Conservation (phyloP, 2,888 invertebrate species). For the Clostera curtula region DNA sequence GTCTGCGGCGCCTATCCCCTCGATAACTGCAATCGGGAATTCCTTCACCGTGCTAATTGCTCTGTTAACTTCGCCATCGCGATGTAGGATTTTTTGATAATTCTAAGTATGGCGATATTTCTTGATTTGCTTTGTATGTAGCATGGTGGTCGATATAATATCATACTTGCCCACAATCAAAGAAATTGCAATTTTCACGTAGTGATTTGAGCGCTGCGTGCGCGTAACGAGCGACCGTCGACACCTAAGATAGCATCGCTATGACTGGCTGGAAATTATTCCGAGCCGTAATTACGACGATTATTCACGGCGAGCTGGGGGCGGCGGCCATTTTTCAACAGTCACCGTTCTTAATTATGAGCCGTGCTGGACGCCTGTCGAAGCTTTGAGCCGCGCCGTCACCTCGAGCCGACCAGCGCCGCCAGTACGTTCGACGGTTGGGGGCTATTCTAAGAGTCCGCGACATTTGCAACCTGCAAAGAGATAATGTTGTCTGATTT, state of each 20-base stretch:
- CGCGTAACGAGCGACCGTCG: slow-evolving; percentile 72
- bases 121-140: too few relatives aligned
- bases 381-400: slow-evolving; percentile 73
- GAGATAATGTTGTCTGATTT: too few relatives aligned
- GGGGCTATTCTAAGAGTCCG: slow-evolving; percentile 13
- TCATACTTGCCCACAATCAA: background rate
- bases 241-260: slow-evolving; percentile 75
- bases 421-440: slow-evolving; percentile 32
- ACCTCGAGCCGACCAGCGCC: slow-evolving; percentile 61
- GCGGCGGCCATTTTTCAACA: slow-evolving; percentile 75
- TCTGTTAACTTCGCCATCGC: too few relatives aligned
- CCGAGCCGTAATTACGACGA: slow-evolving; percentile 75
- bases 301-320: slow-evolving; percentile 75
- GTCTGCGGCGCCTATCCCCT: too few relatives aligned
- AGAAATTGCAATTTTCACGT: slow-evolving; percentile 58
- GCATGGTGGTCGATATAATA: too few relatives aligned
- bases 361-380: slow-evolving; percentile 72
- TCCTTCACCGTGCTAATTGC: too few relatives aligned
- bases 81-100: too few relatives aligned
- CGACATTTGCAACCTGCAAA: too few relatives aligned
- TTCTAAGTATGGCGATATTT: too few relatives aligned
- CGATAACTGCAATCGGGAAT: too few relatives aligned
- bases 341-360: slow-evolving; percentile 76
- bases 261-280: slow-evolving; percentile 76
- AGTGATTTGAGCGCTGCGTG: slow-evolving; percentile 48